Evolutionary conservation across 2,888 invertebrate species (phyloP).

Genomic region (Pegoplata infirma): DNA sequence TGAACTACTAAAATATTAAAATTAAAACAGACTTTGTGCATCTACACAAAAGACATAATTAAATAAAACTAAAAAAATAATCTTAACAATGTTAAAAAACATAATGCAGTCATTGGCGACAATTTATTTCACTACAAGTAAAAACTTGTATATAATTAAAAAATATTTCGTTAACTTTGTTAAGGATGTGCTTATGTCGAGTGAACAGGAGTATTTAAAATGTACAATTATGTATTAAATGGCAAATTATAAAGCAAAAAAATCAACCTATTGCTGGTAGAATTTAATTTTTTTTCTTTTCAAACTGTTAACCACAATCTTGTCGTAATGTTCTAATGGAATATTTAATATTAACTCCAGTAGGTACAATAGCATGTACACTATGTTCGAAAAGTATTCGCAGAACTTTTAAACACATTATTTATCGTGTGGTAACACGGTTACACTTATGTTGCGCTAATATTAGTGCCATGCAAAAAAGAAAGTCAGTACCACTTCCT

Average conservation of each 20-base stretch:
- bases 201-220: no score
- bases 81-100: conserved; percentile 13
- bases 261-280: not conserved
- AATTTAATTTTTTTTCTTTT: not conserved
- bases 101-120: conserved; percentile 4
- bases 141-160: not conserved
- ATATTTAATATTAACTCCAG: conserved; percentile 69
- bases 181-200: no score
- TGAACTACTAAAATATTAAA: conserved; percentile 57
- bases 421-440: not conserved
- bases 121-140: not conserved
- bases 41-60: conserved; percentile 38
- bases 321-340: conserved; percentile 75
- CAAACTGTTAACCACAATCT: conserved; percentile 69
- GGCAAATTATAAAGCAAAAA: not conserved
- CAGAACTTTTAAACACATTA: not conserved
- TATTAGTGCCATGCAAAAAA: no score
- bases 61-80: conserved; percentile 48
- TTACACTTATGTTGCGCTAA: no score
- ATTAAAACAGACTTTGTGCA: conserved; percentile 48
- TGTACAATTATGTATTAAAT: conserved; percentile 8
- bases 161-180: not conserved
- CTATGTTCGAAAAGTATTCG: not conserved
- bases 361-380: not conserved
- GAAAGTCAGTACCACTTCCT: no score